These are phyloP conservation scores for Siphamia tubifer DNA, from an alignment of 2,113 vertebrate genomes.

Conservation along the genomic window DNA sequence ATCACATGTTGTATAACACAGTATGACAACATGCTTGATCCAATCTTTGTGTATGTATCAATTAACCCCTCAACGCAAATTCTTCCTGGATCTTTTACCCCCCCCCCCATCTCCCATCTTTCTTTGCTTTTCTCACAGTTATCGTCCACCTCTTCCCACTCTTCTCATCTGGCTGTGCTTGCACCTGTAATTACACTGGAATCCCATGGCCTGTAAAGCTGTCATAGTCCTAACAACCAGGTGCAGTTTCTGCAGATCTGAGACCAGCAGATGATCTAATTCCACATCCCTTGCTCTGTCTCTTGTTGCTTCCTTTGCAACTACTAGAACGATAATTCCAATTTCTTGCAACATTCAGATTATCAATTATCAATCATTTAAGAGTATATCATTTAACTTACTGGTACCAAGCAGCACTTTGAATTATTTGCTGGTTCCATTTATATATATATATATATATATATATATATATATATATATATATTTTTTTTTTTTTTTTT, in stretches of 20 bases:
- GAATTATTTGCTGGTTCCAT: too few species aligned
- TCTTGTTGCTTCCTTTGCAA: background rate
- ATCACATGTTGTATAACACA: background rate
- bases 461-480: too few species aligned
- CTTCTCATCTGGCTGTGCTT: constrained; percentile 38
- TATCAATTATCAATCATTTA: too few species aligned
- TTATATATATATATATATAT: too few species aligned
- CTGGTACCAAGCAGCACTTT: too few species aligned
- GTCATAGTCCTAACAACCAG: constrained; percentile 72
- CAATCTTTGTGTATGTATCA: too few species aligned
- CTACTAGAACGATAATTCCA: background rate
- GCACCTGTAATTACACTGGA: constrained; percentile 79
- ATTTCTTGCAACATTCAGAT: background rate
- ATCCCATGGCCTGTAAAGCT: constrained; percentile 71
- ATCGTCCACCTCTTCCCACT: constrained; percentile 29
- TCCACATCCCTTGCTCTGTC: constrained; percentile 1
- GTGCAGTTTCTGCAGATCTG: constrained; percentile 47
- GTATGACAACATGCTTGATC: too few species aligned
- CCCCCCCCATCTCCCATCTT: background rate
- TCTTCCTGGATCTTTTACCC: background rate
- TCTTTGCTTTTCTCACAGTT: constrained; percentile 54
- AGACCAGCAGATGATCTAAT: constrained; percentile 41
- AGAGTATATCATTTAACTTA: too few species aligned
- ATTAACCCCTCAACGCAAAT: too few species aligned
- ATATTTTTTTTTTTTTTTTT: too few species aligned